Evolutionary conservation across 2,113 vertebrate species (phyloP), one percentile per base, ranked within the genome.

Genomic region (Caranx ignobilis): DNA sequence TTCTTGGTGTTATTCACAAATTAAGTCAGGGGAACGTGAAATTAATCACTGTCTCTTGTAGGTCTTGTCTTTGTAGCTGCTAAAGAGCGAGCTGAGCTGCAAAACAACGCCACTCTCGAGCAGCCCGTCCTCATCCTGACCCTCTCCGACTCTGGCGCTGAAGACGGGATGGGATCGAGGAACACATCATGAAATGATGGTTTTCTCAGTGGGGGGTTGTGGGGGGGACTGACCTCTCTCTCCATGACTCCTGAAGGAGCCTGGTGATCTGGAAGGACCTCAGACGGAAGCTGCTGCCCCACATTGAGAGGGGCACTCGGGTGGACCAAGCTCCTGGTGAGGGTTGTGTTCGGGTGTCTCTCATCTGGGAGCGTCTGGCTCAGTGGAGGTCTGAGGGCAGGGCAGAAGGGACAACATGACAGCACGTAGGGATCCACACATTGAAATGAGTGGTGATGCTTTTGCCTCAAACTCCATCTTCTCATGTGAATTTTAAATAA

Each of bases 181-280:
- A 62, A 62, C 68, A 60, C 63, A 26, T 81, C 16, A 6, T 62
- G 64, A 70, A 63, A 71, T 72, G 16, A 79, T n/a, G 79, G 57
- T 66, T 70, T 47, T 70, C 67, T 79, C 16, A 59, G 26, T 26
- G 26, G 26, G 26, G 26, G 26, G 26, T 26, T 26, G 26, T 26
- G 10, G 64, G 64, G 86, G 35, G 2, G 19, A 47, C 52, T 16
- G 50, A 37, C 57, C 63, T 60, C 37, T 54, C 60, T 16, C 62
- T 37, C 55, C 57, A 16, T 0, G 37, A 45, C 59, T 82, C 52
- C 37, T 18, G 39, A 32, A 57, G 63, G 74, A 75, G 39, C 67
- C 35, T 35, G 2, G 54, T 67, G 84, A 82, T 70, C 71, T 69
- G 64, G 69, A 79, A 77, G 75, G 34, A 81, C 66, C 70, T 60